Base-by-base conservation (phyloP, 2,113 vertebrate species). In the Mormyrus lacerda region DNA sequence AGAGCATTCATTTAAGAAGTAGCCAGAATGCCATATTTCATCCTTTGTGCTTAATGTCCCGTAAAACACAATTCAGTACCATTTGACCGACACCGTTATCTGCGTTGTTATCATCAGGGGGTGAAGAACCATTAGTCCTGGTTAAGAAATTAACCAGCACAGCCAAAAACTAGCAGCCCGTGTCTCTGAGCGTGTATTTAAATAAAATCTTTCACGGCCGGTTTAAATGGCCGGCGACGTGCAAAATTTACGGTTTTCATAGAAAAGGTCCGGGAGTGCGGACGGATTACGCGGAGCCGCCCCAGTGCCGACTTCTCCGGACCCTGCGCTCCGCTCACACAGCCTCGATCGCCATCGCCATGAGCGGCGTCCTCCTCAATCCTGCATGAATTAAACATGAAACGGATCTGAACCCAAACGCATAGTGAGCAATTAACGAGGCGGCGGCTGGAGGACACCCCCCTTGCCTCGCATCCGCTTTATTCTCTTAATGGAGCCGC, bases 91-190 rank as follows among this genome's bases (percentile, higher is more conserved):
- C 27, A 50, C 44, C 13, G 44, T 76, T 48, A 76, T 50, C 61
- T 48, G 13, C 45, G 69, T 88, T n/a, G 61, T 88, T 76, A 88
- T 88, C 61, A 88, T 88, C 31, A 88, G 61, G n/a, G 42, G 45
- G 45, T 11, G 15, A 76, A 76, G 39, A 13, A 51, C n/a, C 65
- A 88, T 88, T 79, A 79, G n/a, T 79, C 5, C 69, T 79, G 47
- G 65, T 45, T 39, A 88, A 8, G 31, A 88, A 51, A 58, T 87
- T 42, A 87, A 58, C 50, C 69, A 24, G 17, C 69, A 53, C 39
- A 69, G 58, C 58, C n/a, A 88, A 69, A 65, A 65, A 69, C 58
- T 69, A 55, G 82, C 44, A 11, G 82, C 3, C 35, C 24, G 82
- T 84, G 42, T 84, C 82, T 21, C 44, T 47, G 82, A 15, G 73